Evolutionary conservation across 2,888 invertebrate species (phyloP), one percentile per base, ranked within the genome.

Genomic region (Pandemis corylana): DNA sequence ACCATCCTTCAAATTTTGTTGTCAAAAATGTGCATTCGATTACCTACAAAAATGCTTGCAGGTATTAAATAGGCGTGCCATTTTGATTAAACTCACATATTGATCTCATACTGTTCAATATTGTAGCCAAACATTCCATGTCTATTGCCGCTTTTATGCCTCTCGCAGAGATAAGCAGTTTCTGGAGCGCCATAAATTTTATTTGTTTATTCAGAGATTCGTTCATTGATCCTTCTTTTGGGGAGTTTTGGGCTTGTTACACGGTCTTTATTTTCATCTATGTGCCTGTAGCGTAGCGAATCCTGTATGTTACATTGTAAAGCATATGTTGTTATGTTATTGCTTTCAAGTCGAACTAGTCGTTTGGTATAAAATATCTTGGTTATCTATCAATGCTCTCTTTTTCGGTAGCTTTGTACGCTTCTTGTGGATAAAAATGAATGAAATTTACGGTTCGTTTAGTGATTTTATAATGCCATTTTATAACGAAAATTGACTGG

Each of bases 141-240:
- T 41, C 36, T 71, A 76, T 77, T 76, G 72, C 74, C 69, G 72
- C 72, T 67, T 68, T 70, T 62, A 75, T 71, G 68, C 63, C 66
- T 63, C 72, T 71, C 68, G 66, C 62, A 62, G 51, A 62, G 49
- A 68, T 63, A 73, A 59, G 68, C 68, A 64, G 64, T 76, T 76
- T 77, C 74, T 75, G 63, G 76, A 56, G n/a, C 70, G 77, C 72
- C 63, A 75, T 77, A 68, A 69, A 76, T 78, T 79, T 76, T 76
- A 76, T 78, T 75, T 76, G 76, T 74, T 77, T 78, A 78, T 83
- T 81, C 77, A 79, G 42, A 44, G 65, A 66, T 75, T 59, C 61
- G 56, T 68, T 28, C 68, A 79, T 71, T 78, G 71, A 75, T 66
- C 72, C 71, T 68, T 71, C 68, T 42, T 68, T 75, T 77, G 20